A percentile compares a stretch with the other conserved stretches of the same genome.
Evolutionary conservation across 2,797 vertebrate species (phyloP).

Genomic region (Vultur gryphus): DNA sequence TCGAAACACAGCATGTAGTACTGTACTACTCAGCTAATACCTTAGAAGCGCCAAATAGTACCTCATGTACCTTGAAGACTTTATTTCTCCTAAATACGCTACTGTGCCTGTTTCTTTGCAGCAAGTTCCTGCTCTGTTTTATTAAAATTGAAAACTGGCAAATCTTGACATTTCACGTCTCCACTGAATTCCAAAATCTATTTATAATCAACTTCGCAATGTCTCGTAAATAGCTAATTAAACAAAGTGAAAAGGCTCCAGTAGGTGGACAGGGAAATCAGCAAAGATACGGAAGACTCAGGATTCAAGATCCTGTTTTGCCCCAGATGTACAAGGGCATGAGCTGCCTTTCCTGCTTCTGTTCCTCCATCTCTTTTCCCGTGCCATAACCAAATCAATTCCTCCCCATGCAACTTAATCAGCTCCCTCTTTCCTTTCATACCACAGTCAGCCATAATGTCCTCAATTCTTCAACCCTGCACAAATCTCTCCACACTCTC

Average conservation of each 20-base stretch:
- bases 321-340: background rate
- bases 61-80: background rate
- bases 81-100: background rate
- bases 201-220: background rate
- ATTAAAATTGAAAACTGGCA: background rate
- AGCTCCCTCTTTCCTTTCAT: background rate
- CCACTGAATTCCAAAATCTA: background rate
- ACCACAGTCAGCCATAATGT: background rate
- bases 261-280: background rate
- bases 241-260: background rate
- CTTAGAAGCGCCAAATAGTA: background rate
- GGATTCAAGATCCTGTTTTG: background rate
- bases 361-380: background rate
- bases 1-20: background rate
- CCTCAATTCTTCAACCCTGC: background rate
- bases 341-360: background rate
- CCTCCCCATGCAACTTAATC: background rate
- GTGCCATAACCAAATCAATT: background rate
- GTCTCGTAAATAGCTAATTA: background rate
- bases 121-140: background rate
- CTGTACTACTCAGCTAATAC: background rate
- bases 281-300: background rate
- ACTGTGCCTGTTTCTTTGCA: background rate
- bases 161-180: background rate
- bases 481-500: background rate